These are phyloP conservation scores for Drosophila diplacantha DNA, from an alignment of 2,888 invertebrate species.

Conservation along the genomic window DNA sequence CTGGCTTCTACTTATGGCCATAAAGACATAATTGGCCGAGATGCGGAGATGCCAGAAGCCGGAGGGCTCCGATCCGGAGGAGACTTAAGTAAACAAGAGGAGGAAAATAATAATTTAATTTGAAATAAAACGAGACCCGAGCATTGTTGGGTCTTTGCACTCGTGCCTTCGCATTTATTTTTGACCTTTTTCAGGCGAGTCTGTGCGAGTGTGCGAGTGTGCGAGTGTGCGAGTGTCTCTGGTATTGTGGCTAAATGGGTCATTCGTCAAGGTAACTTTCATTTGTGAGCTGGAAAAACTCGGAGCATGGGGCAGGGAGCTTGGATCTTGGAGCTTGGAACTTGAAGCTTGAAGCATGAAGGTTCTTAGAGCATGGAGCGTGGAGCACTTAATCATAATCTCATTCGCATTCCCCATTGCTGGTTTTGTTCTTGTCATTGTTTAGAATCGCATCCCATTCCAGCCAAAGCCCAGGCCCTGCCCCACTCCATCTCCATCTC, in stretches of 20 bases:
- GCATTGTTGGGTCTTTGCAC: constrained; percentile 30
- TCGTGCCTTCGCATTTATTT: constrained; percentile 53
- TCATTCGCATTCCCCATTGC: constrained; percentile 33
- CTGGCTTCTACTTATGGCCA: constrained; percentile 31
- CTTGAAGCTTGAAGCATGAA: constrained; percentile 37
- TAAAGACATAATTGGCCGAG: constrained; percentile 46
- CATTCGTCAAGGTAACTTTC: constrained; percentile 77
- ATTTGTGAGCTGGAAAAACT: constrained; percentile 70
- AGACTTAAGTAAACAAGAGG: constrained; percentile 24
- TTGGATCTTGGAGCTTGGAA: constrained; percentile 20
- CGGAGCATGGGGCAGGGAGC: constrained; percentile 19
- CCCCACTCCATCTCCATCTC: not conserved
- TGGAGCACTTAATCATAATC: constrained; percentile 71
- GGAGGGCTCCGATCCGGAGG: not conserved
- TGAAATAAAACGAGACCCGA: constrained; percentile 34
- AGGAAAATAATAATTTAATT: constrained; percentile 59
- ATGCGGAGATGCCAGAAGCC: constrained; percentile 3
- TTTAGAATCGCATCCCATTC: constrained; percentile 23
- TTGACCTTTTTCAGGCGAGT: constrained; percentile 56
- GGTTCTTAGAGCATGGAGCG: constrained; percentile 43
- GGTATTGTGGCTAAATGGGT: constrained; percentile 72
- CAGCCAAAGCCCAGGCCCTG: not conserved
- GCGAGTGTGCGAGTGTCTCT: constrained; percentile 47
- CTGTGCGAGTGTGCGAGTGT: constrained; percentile 8
- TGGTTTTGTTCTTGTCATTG: constrained; percentile 66